Percentiles rank a stretch among this genome's conserved stretches.
Evolutionary conservation across 1,140 invertebrate genomes (phyloP).

Genomic region (Drosophila kikkawai): DNA sequence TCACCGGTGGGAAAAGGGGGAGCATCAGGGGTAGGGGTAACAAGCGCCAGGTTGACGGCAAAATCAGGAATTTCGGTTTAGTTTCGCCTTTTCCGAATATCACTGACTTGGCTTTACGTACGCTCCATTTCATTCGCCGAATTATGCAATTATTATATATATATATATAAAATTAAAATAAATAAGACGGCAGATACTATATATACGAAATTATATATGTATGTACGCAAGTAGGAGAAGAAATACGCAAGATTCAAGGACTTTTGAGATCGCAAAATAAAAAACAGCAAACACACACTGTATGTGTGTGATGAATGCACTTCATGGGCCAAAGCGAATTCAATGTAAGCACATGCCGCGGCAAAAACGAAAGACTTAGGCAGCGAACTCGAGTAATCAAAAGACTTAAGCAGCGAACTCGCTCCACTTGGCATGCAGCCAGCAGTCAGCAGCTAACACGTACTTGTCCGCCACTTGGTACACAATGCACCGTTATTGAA

Average conservation of each 20-base stretch:
- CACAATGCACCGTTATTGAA: slow-evolving; percentile 82
- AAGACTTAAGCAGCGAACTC: slow-evolving; percentile 45
- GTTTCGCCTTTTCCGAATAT: slow-evolving; percentile 41
- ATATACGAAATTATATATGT: not conserved
- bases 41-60: slow-evolving; percentile 65
- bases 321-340: slow-evolving; percentile 64
- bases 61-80: slow-evolving; percentile 76
- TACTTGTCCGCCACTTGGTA: slow-evolving; percentile 7
- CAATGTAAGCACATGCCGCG: slow-evolving; percentile 45
- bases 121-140: slow-evolving; percentile 59
- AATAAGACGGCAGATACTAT: not conserved
- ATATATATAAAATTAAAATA: slow-evolving; percentile 48
- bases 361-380: slow-evolving; percentile 74
- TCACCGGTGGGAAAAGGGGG: slow-evolving; percentile 38
- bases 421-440: slow-evolving; percentile 37
- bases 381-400: slow-evolving; percentile 47
- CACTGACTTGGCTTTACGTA: slow-evolving; percentile 41
- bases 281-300: slow-evolving; percentile 18
- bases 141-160: slow-evolving; percentile 65
- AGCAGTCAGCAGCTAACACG: slow-evolving; percentile 18
- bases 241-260: slow-evolving; percentile 55
- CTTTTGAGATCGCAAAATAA: slow-evolving; percentile 44
- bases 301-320: slow-evolving; percentile 36
- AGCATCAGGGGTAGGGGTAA: not conserved
- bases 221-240: not conserved